phyloP scores from a whole-genome alignment of 2,888 invertebrate species.

The Zeuzera pyrina region DNA sequence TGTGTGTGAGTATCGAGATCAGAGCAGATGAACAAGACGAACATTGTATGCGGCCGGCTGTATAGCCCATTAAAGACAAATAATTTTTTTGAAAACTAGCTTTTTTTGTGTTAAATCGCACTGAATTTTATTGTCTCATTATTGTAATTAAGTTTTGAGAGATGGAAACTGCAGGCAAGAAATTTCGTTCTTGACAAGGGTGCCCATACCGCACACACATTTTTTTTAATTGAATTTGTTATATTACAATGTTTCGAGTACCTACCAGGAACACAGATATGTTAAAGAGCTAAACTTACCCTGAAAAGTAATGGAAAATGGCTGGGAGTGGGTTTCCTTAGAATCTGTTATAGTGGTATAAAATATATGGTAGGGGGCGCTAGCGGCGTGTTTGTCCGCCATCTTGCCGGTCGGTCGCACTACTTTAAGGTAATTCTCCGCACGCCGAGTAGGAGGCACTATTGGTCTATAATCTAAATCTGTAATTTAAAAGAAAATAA shows the following conservation, averaged over 20 bases:
- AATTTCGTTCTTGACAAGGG: too few species aligned
- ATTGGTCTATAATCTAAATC: slow-evolving; percentile 46
- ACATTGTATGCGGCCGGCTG: too few species aligned
- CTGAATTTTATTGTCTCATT: too few species aligned
- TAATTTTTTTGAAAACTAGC: too few species aligned
- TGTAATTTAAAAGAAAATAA: slow-evolving; percentile 17
- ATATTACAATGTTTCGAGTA: too few species aligned
- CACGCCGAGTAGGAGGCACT: slow-evolving; percentile 38
- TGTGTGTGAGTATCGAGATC: too few species aligned
- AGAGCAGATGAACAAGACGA: too few species aligned
- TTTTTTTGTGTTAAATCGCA: too few species aligned
- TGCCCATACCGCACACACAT: not conserved
- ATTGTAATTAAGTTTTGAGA: too few species aligned
- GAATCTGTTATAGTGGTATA: slow-evolving; percentile 80
- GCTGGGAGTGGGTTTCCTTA: slow-evolving; percentile 75
- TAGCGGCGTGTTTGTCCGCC: slow-evolving; percentile 76
- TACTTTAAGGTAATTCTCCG: slow-evolving; percentile 64
- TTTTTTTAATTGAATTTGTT: too few species aligned
- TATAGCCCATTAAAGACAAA: too few species aligned
- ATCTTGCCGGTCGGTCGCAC: slow-evolving; percentile 75
- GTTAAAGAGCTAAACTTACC: slow-evolving; percentile 44
- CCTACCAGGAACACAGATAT: not conserved
- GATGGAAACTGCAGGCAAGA: too few species aligned
- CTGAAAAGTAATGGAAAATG: slow-evolving; percentile 79
- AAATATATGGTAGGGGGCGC: slow-evolving; percentile 83